Evolutionary conservation across 1,140 invertebrate species (phyloP), one percentile per base, ranked within the genome.

Genomic region (Drosophila mayri): DNA sequence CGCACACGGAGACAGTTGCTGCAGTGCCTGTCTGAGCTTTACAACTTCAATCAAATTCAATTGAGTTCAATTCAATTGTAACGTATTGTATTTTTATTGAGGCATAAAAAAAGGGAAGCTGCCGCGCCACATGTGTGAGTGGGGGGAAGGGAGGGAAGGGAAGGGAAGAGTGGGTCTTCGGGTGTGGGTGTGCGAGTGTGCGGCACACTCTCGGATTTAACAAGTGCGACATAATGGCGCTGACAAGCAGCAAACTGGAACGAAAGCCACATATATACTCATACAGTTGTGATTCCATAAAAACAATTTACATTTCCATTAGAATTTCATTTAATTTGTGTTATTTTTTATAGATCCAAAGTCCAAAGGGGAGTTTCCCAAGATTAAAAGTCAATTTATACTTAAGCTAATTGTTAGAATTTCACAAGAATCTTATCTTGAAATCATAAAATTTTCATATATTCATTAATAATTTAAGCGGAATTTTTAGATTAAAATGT

Each of bases 1-100:
- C 59, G 22, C 46, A 50, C 60, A 66, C 76, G 58, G 49, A 70
- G 64, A 71, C 61, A 60, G 58, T 40, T 71, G 58, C 57, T 71
- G 58, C 57, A 54, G 50, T 68, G 75, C 75, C 84, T 73, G 77
- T 73, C 85, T 81, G 81, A 85, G 85, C 85, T 85, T 90, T 90
- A 90, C 85, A 90, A 90, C 85, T 90, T 90, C 85, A 90, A 90
- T 90, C 85, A 90, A 90, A 90, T 90, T 90, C 85, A 90, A 90
- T 90, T 90, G 85, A 90, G 85, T 90, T 90, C 85, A 90, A 90
- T 90, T 90, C 85, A 90, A 90, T 90, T 90, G 85, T 90, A 90
- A 90, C 85, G 85, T 90, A 90, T 90, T 90, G 85, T 90, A 85
- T 90, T 90, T 90, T 90, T 90, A 90, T 90, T 90, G 85, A 90